Evolutionary conservation across 2,888 invertebrate genomes (phyloP).

Genomic region (Trachelus stipa): DNA sequence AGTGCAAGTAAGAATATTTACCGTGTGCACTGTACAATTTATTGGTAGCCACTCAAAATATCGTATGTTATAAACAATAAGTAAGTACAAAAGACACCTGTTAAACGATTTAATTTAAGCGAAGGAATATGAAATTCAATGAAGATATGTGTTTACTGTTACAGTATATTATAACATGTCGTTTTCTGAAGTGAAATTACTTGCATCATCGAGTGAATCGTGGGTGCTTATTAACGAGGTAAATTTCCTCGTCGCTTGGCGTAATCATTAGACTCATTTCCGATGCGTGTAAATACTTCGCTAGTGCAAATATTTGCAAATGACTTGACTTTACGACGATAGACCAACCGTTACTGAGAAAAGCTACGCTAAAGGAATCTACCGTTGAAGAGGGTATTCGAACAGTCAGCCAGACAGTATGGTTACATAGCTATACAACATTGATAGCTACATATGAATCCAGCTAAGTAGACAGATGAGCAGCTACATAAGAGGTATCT

Average conservation of each 20-base stretch:
- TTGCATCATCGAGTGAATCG: neutral
- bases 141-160: neutral
- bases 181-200: too few relatives aligned
- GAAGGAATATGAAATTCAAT: neutral
- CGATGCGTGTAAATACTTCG: neutral
- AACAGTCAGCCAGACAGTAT: neutral
- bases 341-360: neutral
- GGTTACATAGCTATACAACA: neutral
- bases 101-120: neutral
- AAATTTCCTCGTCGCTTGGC: neutral
- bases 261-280: neutral
- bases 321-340: neutral
- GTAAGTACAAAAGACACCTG: neutral
- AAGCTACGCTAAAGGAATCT: neutral
- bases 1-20: too few relatives aligned
- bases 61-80: too few relatives aligned
- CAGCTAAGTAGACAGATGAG: neutral
- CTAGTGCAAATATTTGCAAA: neutral
- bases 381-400: neutral
- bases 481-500: neutral
- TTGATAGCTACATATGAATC: neutral
- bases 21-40: too few relatives aligned
- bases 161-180: too few relatives aligned
- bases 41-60: too few relatives aligned
- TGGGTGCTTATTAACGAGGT: neutral